phyloP scores from a whole-genome alignment of 2,888 invertebrate genomes.

The Tridacna crocea region DNA sequence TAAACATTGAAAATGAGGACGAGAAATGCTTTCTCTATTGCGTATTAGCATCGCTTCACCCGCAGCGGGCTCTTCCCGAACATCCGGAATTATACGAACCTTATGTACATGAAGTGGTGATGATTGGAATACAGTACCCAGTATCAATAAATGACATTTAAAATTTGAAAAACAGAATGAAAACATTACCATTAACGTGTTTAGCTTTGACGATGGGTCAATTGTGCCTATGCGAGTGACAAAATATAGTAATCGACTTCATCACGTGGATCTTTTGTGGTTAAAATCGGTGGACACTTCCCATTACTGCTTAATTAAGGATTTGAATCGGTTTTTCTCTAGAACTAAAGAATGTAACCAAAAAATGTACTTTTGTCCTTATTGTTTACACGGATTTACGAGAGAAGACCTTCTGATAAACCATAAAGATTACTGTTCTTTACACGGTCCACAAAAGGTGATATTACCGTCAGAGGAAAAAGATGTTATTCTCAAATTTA shows the following conservation, averaged over 20 bases:
- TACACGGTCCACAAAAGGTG: conserved; percentile 32
- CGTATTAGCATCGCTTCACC: conserved; percentile 47
- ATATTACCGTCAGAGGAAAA: conserved; percentile 14
- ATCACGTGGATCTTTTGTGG: conserved; percentile 54
- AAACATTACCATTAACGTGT: conserved; percentile 53
- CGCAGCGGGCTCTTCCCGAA: conserved; percentile 25
- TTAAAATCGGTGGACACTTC: conserved; percentile 35
- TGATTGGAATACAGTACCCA: conserved; percentile 46
- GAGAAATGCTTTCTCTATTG: conserved; percentile 51
- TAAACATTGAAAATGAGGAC: conserved; percentile 50
- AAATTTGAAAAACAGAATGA: conserved; percentile 43
- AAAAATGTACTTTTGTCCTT: conserved; percentile 26
- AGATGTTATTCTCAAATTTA: conserved; percentile 32
- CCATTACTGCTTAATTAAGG: conserved; percentile 55
- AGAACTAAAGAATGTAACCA: conserved; percentile 25
- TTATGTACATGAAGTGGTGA: conserved; percentile 39
- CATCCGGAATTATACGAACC: conserved; percentile 30
- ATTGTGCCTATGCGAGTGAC: conserved; percentile 54
- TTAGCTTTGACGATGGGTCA: conserved; percentile 42
- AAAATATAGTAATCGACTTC: conserved; percentile 18
- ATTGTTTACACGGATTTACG: conserved; percentile 38
- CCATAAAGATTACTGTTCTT: conserved; percentile 36
- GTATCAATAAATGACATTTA: conserved; percentile 37
- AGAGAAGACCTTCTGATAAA: conserved; percentile 20
- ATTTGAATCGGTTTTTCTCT: conserved; percentile 55